Percentiles rank a stretch among this genome's conserved stretches.
Conservation (phyloP, 2,888 invertebrate species). For the Tenodera sinensis region DNA sequence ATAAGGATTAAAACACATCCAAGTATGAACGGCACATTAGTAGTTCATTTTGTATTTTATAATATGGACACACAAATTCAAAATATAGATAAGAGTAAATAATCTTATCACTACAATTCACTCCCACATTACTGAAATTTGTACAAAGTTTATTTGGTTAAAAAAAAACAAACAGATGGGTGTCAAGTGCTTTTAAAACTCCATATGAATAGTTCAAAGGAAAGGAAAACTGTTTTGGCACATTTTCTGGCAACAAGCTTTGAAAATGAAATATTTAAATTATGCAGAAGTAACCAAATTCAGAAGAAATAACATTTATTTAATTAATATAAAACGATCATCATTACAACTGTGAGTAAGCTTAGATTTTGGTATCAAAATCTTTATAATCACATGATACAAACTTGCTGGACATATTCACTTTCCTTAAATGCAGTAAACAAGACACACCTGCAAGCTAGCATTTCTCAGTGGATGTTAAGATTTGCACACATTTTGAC, state of each 20-base stretch:
- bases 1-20: neutral
- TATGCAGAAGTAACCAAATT: no score
- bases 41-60: neutral
- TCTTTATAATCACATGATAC: no score
- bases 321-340: no score
- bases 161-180: neutral
- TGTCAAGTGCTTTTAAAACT: neutral
- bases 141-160: neutral
- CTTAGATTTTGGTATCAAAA: no score
- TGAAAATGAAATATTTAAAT: no score
- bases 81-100: neutral
- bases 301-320: no score
- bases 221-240: neutral
- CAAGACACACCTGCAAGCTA: neutral
- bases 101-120: neutral
- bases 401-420: neutral
- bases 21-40: neutral
- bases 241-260: no score
- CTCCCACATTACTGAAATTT: neutral
- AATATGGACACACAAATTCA: neutral
- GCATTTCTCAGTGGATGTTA: neutral
- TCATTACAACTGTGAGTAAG: no score
- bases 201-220: neutral
- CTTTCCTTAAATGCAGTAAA: neutral
- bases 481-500: neutral